Evolutionary conservation across 2,888 invertebrate species (phyloP).

Genomic region (Mesorhabditis spiculigera): DNA sequence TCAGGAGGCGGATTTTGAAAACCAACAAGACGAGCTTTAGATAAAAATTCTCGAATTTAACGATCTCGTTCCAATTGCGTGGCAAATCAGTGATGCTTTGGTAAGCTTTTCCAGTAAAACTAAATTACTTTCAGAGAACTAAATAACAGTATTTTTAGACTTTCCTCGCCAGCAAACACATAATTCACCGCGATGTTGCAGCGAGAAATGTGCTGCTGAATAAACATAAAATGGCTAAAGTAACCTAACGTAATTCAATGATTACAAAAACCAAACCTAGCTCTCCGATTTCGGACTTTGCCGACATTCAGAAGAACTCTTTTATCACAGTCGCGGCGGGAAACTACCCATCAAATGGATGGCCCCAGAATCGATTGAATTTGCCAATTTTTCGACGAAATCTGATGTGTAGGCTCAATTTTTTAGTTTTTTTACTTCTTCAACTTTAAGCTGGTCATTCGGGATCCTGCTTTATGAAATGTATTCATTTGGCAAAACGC

Average conservation of each 20-base stretch:
- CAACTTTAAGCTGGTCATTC: background rate
- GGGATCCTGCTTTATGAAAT: background rate
- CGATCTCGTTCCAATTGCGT: background rate
- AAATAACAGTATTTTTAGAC: background rate
- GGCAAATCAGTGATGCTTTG: conserved; percentile 6
- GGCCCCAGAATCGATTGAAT: background rate
- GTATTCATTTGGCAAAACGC: background rate
- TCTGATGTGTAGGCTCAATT: background rate
- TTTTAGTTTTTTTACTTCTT: too few relatives aligned
- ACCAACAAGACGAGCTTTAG: too few relatives aligned
- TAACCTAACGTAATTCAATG: too few relatives aligned
- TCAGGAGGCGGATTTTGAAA: too few relatives aligned
- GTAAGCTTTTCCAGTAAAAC: too few relatives aligned
- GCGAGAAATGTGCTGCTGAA: background rate
- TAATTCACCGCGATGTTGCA: background rate
- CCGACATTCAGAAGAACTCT: background rate
- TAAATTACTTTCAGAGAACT: too few relatives aligned
- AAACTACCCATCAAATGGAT: background rate
- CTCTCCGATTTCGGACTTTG: background rate
- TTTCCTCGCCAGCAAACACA: background rate
- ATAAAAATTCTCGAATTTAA: background rate
- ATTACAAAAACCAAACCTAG: background rate
- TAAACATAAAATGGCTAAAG: background rate
- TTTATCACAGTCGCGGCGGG: background rate
- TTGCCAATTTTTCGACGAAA: background rate